Percentiles rank a stretch among this genome's conserved stretches.
These are phyloP conservation scores for Poecilia wingei DNA, from an alignment of 2,797 vertebrate genomes.

Conservation along the genomic window DNA sequence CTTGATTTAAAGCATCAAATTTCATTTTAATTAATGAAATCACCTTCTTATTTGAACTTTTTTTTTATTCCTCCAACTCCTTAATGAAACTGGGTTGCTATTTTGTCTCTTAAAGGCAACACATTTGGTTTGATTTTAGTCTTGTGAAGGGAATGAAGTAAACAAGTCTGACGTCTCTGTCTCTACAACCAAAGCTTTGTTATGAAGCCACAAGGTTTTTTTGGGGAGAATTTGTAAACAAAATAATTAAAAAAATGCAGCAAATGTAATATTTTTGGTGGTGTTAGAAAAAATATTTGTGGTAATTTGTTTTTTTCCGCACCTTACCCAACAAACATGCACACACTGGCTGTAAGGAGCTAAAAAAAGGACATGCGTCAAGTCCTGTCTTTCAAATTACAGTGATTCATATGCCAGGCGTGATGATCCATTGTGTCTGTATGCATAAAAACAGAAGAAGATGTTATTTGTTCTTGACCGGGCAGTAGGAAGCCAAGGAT, in stretches of 20 bases:
- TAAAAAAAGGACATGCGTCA: not conserved
- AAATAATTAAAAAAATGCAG: not conserved
- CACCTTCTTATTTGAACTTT: not conserved
- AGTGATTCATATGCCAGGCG: not conserved
- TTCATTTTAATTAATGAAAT: not conserved
- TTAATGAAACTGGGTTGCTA: not conserved
- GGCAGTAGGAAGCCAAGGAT: constrained; percentile 30
- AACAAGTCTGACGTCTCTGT: not conserved
- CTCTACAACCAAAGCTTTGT: not conserved
- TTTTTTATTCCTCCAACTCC: not conserved
- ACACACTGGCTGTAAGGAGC: not conserved
- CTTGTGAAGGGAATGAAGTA: not conserved
- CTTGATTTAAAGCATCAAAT: constrained; percentile 11
- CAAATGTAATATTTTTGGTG: not conserved
- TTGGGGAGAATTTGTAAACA: not conserved
- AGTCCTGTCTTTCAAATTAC: not conserved
- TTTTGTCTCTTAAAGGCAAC: constrained; percentile 2
- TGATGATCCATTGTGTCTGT: constrained; percentile 42
- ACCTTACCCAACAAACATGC: not conserved
- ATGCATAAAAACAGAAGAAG: constrained; percentile 47
- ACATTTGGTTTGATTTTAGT: constrained; percentile 1
- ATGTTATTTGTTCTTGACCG: constrained; percentile 24
- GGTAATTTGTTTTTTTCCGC: not conserved
- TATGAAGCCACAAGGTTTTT: not conserved
- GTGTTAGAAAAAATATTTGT: not conserved